Evolutionary conservation across 2,797 vertebrate species (phyloP).

Genomic region (Dendrocincla tyrannina): DNA sequence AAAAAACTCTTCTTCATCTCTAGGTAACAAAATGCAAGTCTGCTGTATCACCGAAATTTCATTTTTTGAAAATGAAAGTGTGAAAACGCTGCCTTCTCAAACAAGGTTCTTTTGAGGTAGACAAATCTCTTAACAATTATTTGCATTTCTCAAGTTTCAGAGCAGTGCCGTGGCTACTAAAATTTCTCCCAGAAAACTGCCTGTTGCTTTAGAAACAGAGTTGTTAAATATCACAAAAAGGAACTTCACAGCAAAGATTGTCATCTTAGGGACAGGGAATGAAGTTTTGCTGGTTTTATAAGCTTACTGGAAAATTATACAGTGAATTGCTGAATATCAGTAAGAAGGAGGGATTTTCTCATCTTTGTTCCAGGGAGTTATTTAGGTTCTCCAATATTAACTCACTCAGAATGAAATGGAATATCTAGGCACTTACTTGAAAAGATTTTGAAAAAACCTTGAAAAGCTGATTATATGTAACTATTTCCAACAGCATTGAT

Average conservation of each 20-base stretch:
- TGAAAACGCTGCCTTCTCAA: slow-evolving; percentile 24
- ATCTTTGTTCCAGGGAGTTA: background rate
- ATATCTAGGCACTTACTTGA: background rate
- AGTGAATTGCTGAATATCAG: background rate
- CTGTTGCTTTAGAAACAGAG: background rate
- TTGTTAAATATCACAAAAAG: background rate
- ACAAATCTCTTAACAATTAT: background rate
- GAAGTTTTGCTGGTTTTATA: background rate
- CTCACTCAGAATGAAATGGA: background rate
- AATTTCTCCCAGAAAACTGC: background rate
- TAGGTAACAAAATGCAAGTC: slow-evolving; percentile 39
- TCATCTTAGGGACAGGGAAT: background rate
- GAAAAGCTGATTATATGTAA: background rate
- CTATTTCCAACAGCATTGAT: background rate
- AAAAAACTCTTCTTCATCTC: background rate
- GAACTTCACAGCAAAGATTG: background rate
- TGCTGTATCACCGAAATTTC: background rate
- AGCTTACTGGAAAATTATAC: background rate
- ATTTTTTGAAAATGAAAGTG: slow-evolving; percentile 20
- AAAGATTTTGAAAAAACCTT: background rate
- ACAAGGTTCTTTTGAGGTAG: background rate
- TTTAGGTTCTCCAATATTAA: background rate
- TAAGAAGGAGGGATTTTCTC: background rate
- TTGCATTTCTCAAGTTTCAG: background rate
- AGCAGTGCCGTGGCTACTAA: background rate